Percentiles rank a stretch among this genome's conserved stretches.
Conservation (phyloP, 2,888 invertebrate species). For the Lacanobia wlatinum region DNA sequence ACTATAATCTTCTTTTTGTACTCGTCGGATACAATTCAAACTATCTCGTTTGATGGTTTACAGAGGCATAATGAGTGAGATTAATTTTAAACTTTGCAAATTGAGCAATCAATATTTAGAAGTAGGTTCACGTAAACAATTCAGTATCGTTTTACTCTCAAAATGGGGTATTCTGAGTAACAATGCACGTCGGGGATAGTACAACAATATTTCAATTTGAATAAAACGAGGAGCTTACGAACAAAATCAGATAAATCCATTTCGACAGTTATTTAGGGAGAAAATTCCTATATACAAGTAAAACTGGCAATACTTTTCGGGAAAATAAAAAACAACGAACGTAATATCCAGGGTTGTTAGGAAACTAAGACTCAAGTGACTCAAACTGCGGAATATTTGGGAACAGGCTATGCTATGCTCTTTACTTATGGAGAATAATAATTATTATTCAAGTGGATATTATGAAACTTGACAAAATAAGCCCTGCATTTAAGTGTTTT, state of each 20-base stretch:
- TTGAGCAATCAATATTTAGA: conserved; percentile 30
- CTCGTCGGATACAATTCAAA: conserved; percentile 16
- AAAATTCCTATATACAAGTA: too few relatives aligned
- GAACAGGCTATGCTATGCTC: background rate
- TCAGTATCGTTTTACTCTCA: conserved; percentile 47
- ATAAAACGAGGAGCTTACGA: conserved; percentile 33
- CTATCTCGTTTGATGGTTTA: conserved; percentile 62
- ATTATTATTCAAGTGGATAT: too few relatives aligned
- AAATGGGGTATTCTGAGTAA: conserved; percentile 21
- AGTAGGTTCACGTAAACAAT: conserved; percentile 60
- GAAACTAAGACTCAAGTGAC: too few relatives aligned
- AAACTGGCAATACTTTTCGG: too few relatives aligned
- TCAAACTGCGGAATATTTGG: too few relatives aligned
- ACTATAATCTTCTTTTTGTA: too few relatives aligned
- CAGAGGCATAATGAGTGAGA: conserved; percentile 40
- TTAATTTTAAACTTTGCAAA: conserved; percentile 48
- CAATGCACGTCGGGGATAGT: conserved; percentile 54
- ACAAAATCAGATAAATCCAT: conserved; percentile 30
- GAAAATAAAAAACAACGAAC: too few relatives aligned
- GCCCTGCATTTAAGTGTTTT: too few relatives aligned
- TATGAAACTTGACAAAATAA: too few relatives aligned
- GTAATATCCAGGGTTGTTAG: too few relatives aligned
- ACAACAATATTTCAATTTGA: conserved; percentile 5
- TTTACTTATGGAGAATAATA: background rate
- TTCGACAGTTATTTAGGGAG: background rate